Evolutionary conservation across 2,113 vertebrate species (phyloP), one percentile per base, ranked within the genome.

Genomic region (Phaethornis superciliosus): DNA sequence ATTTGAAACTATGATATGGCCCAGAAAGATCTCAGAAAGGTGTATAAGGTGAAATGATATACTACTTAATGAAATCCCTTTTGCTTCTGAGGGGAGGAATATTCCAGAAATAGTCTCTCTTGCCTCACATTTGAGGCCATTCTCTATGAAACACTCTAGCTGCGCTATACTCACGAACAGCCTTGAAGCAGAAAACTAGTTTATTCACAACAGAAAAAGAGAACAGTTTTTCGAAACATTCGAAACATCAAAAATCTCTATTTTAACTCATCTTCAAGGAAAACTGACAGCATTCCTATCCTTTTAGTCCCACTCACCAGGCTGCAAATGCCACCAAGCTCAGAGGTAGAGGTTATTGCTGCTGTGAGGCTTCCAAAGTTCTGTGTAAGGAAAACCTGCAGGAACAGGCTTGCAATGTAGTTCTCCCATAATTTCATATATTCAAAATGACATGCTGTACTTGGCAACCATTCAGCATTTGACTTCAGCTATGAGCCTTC

Each of bases 361-460:
- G 63, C 71, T 88, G 28, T 64, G 47, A 92, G 62, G 71, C 47
- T 92, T 86, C 62, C 28, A 6, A 2, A 58, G 47, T 47, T 94
- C 79, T 92, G 30, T 91, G 47, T 55, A 35, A 92, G 81, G 44
- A 95, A 81, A 79, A 84, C 56, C 51, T 95, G 74, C 92, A 96
- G 89, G 89, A 97, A 75, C 32, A 78, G 83, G 81, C 90, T 94
- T 96, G 90, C 77, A 95, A 35, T 23, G 51, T 67, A 88, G 71
- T 52, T 92, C 81, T 92, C 28, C 81, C 46, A 80, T 68, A 91
- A 95, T 93, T 94, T 90, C 67, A 28, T 75, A 78, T 78, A 95
- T 89, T 93, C 52, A 91, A 89, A 96, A 96, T 95, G 68, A 93
- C 85, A 95, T 44, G 81, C 75, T 89, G 91, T 90, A 88, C 80